phyloP scores from a whole-genome alignment of 2,888 invertebrate genomes.

The Apamea monoglypha region DNA sequence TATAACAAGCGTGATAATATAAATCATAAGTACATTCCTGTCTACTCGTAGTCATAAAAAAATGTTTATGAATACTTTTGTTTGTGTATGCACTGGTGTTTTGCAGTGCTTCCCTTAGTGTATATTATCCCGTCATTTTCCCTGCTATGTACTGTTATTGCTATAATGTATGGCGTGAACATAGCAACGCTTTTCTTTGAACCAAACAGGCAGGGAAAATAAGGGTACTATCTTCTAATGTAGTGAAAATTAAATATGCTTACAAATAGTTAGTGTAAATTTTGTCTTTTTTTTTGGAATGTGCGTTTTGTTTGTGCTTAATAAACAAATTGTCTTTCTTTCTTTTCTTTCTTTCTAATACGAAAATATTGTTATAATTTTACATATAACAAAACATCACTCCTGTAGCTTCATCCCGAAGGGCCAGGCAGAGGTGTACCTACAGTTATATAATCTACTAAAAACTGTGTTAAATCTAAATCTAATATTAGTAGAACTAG shows the following conservation, averaged over 20 bases:
- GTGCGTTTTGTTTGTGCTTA: too few species aligned
- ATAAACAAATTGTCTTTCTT: too few species aligned
- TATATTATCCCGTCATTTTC: slow-evolving; percentile 24
- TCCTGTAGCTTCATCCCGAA: too few species aligned
- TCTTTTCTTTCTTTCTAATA: too few species aligned
- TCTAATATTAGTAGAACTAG: too few species aligned
- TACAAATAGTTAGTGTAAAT: too few species aligned
- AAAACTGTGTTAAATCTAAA: neutral
- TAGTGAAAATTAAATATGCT: slow-evolving; percentile 1
- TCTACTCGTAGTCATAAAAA: slow-evolving; percentile 1
- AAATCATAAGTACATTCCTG: slow-evolving; percentile 15
- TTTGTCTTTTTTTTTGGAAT: too few species aligned
- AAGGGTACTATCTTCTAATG: slow-evolving; percentile 9
- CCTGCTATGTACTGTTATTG: slow-evolving; percentile 24
- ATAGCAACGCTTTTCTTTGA: slow-evolving; percentile 8
- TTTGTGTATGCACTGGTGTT: slow-evolving; percentile 20
- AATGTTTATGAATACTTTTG: slow-evolving; percentile 25
- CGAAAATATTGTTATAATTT: too few species aligned
- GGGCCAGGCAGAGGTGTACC: too few species aligned
- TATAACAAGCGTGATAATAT: slow-evolving; percentile 26
- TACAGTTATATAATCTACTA: too few species aligned
- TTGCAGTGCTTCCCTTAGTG: slow-evolving; percentile 17
- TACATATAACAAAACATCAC: too few species aligned
- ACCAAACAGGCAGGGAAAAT: neutral
- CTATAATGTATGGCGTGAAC: slow-evolving; percentile 4